Conservation (phyloP, 2,888 invertebrate species). For the Chelonus formosanus region DNA sequence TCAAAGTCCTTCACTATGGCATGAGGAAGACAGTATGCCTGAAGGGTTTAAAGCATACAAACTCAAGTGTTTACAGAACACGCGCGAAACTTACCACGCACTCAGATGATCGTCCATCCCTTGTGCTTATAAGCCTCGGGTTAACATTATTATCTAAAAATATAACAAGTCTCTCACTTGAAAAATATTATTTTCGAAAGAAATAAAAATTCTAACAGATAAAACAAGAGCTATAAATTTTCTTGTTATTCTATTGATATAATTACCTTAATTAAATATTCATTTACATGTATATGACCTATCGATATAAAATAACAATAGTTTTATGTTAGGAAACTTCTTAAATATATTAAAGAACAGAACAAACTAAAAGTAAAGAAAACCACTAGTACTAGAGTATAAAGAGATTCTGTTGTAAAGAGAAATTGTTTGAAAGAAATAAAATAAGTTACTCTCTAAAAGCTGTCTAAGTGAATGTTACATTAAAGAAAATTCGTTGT, state of each 20-base stretch:
- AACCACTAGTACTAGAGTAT: no score
- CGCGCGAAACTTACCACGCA: constrained; percentile 18
- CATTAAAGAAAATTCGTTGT: no score
- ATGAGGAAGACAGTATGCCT: constrained; percentile 6
- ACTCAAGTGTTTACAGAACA: constrained; percentile 19
- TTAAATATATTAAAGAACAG: no score
- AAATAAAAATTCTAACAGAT: not conserved
- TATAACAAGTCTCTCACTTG: no score
- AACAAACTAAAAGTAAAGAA: no score
- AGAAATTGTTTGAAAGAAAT: no score
- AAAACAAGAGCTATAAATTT: not conserved
- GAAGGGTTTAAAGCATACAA: constrained; percentile 32
- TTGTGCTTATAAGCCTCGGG: constrained; percentile 12
- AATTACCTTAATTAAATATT: not conserved
- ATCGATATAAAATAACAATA: no score
- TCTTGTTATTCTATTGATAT: not conserved
- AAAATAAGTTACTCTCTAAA: no score
- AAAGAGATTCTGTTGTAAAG: no score
- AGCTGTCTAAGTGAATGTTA: no score
- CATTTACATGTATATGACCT: no score
- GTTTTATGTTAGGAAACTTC: no score
- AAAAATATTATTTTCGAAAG: constrained; percentile 30
- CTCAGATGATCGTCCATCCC: constrained; percentile 9
- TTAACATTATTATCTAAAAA: not conserved
- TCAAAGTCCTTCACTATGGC: not conserved